These are phyloP conservation scores for Hiodon alosoides DNA, from an alignment of 2,113 vertebrate species.

Conservation along the genomic window DNA sequence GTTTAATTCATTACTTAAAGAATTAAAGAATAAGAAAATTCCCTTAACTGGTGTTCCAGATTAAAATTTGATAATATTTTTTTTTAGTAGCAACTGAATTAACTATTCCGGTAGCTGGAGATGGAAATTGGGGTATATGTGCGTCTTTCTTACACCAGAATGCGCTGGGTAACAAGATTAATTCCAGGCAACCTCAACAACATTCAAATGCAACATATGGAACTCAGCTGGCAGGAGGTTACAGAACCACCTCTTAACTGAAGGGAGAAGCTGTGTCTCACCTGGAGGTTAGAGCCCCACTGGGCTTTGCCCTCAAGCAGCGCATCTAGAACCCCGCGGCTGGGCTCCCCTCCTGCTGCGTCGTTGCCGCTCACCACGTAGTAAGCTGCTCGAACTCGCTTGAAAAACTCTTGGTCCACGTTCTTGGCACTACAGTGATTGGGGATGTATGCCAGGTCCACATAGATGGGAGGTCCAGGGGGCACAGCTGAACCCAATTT, in stretches of 20 bases:
- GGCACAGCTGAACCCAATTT: slow-evolving; percentile 54
- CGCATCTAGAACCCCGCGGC: slow-evolving; percentile 84
- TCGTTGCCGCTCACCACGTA: slow-evolving; percentile 97
- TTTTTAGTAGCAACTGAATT: too few relatives aligned
- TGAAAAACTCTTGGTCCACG: slow-evolving; percentile 93
- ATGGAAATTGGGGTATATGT: too few relatives aligned
- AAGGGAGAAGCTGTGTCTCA: slow-evolving; percentile 38
- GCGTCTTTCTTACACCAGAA: too few relatives aligned
- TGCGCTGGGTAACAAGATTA: too few relatives aligned
- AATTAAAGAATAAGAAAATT: too few relatives aligned
- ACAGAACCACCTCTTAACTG: background rate
- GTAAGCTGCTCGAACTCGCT: slow-evolving; percentile 81
- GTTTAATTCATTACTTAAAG: too few relatives aligned
- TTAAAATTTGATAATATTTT: too few relatives aligned
- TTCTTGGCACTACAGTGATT: slow-evolving; percentile 98
- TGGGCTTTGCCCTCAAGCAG: slow-evolving; percentile 92
- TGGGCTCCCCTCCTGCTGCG: slow-evolving; percentile 83
- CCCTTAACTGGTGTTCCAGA: too few relatives aligned
- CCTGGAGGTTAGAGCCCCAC: slow-evolving; percentile 95
- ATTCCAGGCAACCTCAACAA: background rate
- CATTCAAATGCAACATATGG: background rate
- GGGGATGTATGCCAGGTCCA: slow-evolving; percentile 95
- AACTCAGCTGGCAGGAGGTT: background rate
- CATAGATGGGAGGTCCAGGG: slow-evolving; percentile 78
- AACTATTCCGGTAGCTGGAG: too few relatives aligned